Evolutionary conservation across 2,888 invertebrate genomes (phyloP).

Genomic region (Norana najaformis): DNA sequence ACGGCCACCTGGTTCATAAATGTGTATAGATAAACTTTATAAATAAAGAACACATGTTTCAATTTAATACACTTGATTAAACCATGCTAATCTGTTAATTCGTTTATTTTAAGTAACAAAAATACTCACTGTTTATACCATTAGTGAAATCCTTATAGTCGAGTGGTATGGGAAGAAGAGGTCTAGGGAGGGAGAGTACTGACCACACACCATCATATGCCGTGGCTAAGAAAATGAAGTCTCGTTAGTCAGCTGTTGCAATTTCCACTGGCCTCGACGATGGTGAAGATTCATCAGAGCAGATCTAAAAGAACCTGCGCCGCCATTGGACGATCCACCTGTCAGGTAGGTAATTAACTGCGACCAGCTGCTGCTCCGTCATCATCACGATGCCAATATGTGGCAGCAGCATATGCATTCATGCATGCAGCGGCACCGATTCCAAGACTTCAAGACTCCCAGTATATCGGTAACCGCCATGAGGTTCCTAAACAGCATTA

Average conservation of each 20-base stretch:
- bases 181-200: too few species aligned
- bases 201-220: too few species aligned
- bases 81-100: too few species aligned
- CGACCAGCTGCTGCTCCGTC: neutral
- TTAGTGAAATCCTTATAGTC: too few species aligned
- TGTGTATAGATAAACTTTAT: too few species aligned
- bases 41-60: too few species aligned
- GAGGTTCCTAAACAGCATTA: neutral
- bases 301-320: slow-evolving; percentile 13
- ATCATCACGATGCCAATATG: neutral
- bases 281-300: neutral
- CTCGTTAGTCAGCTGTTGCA: neutral
- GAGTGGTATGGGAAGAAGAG: too few species aligned
- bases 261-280: neutral
- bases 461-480: neutral
- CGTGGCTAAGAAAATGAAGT: too few species aligned
- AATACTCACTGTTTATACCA: too few species aligned
- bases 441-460: neutral
- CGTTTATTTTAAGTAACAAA: too few species aligned
- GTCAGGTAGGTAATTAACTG: neutral
- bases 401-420: neutral
- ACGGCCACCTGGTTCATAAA: too few species aligned
- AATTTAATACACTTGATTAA: too few species aligned
- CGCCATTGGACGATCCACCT: neutral
- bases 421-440: neutral